phyloP scores from a whole-genome alignment of 2,888 invertebrate species.

The Zeuzera pyrina region DNA sequence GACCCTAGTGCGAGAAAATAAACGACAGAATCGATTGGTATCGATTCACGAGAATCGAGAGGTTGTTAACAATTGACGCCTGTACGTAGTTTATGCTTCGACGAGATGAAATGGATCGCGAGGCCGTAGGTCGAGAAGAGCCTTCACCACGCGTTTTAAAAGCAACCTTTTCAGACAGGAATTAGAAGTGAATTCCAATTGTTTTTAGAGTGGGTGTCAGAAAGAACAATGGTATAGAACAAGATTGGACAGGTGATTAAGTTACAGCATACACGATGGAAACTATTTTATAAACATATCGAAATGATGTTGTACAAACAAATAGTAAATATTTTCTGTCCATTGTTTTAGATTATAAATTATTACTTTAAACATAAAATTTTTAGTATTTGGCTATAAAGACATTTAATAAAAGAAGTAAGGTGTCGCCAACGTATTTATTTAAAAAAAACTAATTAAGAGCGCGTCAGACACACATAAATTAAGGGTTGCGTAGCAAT shows the following conservation, averaged over 20 bases:
- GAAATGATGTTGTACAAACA: slow-evolving; percentile 6
- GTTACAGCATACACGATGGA: slow-evolving; percentile 34
- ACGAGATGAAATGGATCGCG: slow-evolving; percentile 65
- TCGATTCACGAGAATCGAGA: slow-evolving; percentile 65
- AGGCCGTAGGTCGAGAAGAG: slow-evolving; percentile 44
- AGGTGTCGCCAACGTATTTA: no score
- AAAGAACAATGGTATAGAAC: slow-evolving; percentile 44
- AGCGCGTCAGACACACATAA: no score
- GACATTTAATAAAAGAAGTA: no score
- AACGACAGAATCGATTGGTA: slow-evolving; percentile 61
- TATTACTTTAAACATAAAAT: no score
- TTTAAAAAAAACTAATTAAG: no score
- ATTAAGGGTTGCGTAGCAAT: no score
- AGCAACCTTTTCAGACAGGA: slow-evolving; percentile 10
- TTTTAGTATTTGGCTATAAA: no score
- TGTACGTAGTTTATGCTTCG: slow-evolving; percentile 61
- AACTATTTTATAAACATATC: slow-evolving; percentile 19
- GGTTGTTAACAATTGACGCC: slow-evolving; percentile 70
- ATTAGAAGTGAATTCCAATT: slow-evolving; percentile 30
- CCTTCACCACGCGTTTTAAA: slow-evolving; percentile 16
- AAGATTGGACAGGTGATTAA: slow-evolving; percentile 58
- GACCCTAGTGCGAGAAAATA: slow-evolving; percentile 56
- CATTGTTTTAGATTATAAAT: no score
- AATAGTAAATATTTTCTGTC: no score
- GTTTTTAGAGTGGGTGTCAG: slow-evolving; percentile 14